Conservation (phyloP, 2,113 vertebrate species). For the Cavia aperea region DNA sequence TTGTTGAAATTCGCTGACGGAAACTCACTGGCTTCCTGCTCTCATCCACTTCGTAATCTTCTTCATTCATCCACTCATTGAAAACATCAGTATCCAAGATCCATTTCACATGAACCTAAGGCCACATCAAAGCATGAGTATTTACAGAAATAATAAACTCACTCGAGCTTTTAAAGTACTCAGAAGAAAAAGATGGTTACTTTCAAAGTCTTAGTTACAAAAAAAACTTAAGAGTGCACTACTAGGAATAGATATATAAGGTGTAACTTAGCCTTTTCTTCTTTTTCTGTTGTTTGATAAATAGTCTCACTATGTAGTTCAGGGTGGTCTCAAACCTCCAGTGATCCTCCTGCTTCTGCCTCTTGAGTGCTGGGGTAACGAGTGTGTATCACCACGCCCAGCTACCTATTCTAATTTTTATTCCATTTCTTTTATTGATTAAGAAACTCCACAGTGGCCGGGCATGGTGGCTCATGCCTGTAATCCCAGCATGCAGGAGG, state of each 20-base stretch:
- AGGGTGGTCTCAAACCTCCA: neutral
- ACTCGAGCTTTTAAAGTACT: neutral
- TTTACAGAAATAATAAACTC: neutral
- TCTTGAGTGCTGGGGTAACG: neutral
- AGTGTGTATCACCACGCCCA: neutral
- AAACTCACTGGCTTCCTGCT: conserved; percentile 89
- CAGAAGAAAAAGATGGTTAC: neutral
- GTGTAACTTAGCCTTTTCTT: neutral
- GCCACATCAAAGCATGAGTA: neutral
- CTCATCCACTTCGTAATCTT: conserved; percentile 97
- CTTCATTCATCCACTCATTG: conserved; percentile 99
- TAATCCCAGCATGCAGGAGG: too few species aligned
- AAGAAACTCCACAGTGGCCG: neutral
- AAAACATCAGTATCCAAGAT: conserved; percentile 92
- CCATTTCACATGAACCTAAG: conserved; percentile 94
- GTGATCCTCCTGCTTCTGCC: neutral
- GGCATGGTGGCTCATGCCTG: too few species aligned
- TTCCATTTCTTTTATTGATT: neutral
- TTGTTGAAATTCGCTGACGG: conserved; percentile 89
- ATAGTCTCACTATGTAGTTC: neutral
- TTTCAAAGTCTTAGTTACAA: neutral
- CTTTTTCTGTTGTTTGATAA: neutral
- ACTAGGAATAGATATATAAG: neutral
- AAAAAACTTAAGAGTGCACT: neutral
- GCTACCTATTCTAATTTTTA: neutral